Base-by-base conservation (phyloP, 2,888 invertebrate species). In the Caenorhabditis sinica region DNA sequence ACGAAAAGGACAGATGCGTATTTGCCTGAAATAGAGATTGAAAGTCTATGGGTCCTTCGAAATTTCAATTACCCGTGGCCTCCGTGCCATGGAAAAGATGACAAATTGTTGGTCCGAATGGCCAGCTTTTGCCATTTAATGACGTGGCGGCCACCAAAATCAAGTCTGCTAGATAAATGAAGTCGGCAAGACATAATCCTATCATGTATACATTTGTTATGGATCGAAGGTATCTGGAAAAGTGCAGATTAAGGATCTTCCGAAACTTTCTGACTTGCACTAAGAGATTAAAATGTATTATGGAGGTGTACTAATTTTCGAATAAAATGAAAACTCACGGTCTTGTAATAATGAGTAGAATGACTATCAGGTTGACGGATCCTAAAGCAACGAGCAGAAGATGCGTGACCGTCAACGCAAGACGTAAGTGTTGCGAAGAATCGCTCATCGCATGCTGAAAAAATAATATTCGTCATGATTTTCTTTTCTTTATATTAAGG, bases 181-280 rank as follows among this genome's bases (percentile, higher is more conserved):
- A 92, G 71, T 92, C 92, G 5, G 92, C 91, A 63, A 91, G 72
- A 76, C 92, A 92, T 65, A 92, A 84, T 2, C 90, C 89, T 33
- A 91, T 85, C 89, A 91, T 91, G 77, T 92, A 92, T 36, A 92
- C 92, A 82, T 92, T 92, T 20, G 92, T 92, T 45, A 92, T 92
- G 40, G 92, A 91, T 33, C 92, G 86, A 79, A 92, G 91, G 82
- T 91, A 92, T 36, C 90, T 89, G 65, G 77, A 86, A 43, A 17
- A 60, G 43, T 20, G 13, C 36, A 40, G 20, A 9, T n/a, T 51
- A 4, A 28, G 56, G 25, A 56, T 56, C 28, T 20, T 28, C 17
- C 8, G 1, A 51, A n/a, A 51, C n/a, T 20, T 23, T 20, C 51
- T 56, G 28, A 3, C 23, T 15, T 56, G 25, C 25, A 53, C 23